Conservation (phyloP, 2,888 invertebrate species). For the Boloria selene region DNA sequence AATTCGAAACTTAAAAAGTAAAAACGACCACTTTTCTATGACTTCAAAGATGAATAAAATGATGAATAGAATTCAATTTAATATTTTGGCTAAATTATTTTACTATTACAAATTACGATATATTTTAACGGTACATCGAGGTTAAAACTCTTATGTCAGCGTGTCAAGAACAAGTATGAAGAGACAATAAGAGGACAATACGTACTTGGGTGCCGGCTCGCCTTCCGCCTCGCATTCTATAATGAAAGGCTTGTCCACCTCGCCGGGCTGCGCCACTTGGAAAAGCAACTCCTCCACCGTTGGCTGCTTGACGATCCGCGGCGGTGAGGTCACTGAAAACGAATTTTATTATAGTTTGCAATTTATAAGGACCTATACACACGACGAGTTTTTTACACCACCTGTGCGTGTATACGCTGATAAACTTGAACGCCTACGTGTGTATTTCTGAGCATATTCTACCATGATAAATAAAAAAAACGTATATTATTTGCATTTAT, state of each 20-base stretch:
- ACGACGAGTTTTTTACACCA: no score
- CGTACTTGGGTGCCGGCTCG: conserved; percentile 96
- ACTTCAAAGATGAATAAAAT: no score
- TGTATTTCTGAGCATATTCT: no score
- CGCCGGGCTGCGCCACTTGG: conserved; percentile 93
- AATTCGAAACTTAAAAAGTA: no score
- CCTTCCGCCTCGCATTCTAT: conserved; percentile 98
- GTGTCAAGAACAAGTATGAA: neutral
- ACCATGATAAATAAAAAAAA: no score
- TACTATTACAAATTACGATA: no score
- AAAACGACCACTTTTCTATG: no score
- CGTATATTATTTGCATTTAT: no score
- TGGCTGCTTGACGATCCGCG: conserved; percentile 95
- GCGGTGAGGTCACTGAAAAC: conserved; percentile 86
- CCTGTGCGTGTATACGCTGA: no score
- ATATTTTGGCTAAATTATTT: no score
- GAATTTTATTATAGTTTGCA: neutral
- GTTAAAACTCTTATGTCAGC: neutral
- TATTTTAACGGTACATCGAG: neutral
- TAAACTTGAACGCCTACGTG: no score
- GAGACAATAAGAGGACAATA: conserved; percentile 41
- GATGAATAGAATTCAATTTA: no score
- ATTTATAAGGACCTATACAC: neutral
- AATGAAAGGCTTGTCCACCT: conserved; percentile 96
- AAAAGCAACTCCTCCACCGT: conserved; percentile 95